phyloP scores from a whole-genome alignment of 2,113 vertebrate species.

The Leucosticte australis region DNA sequence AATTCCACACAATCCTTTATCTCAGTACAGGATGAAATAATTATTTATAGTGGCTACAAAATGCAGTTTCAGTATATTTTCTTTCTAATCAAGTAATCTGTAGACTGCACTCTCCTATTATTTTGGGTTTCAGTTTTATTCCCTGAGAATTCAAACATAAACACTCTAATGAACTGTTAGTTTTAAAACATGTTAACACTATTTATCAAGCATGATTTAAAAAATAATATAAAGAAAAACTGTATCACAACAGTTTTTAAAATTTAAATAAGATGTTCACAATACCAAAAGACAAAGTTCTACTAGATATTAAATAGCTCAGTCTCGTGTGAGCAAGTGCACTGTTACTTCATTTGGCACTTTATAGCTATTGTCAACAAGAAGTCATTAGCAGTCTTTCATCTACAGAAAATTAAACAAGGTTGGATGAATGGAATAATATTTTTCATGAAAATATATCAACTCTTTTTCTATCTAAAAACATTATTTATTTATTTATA shows the following conservation, averaged over 20 bases:
- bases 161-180: background rate
- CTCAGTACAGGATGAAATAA: background rate
- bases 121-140: background rate
- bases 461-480: background rate
- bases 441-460: background rate
- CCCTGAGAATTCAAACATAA: background rate
- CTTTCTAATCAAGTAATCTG: background rate
- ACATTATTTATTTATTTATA: background rate
- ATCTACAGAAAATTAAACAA: background rate
- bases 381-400: background rate
- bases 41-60: conserved; percentile 2
- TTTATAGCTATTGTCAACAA: background rate
- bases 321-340: background rate
- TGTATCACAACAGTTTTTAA: background rate
- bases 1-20: background rate
- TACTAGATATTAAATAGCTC: background rate
- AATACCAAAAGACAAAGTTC: background rate
- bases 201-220: background rate
- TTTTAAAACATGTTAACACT: background rate
- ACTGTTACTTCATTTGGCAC: background rate
- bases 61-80: background rate
- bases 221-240: background rate
- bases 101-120: background rate
- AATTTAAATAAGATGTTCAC: background rate
- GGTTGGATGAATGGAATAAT: background rate